A percentile compares a stretch with the other conserved stretches of the same genome.
Conservation (phyloP, 2,113 vertebrate species). For the Forbesichthys papilliferus region DNA sequence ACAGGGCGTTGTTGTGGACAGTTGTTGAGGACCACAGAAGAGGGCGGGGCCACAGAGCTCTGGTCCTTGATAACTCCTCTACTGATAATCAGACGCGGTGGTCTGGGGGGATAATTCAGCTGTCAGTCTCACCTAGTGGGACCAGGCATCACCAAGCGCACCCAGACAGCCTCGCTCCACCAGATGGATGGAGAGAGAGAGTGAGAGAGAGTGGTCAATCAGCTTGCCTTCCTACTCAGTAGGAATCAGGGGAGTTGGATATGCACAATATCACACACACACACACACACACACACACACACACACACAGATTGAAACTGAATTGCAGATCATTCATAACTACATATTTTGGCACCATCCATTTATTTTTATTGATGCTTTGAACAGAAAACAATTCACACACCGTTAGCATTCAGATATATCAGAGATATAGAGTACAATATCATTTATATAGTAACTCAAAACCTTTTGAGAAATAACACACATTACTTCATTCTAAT, state of each 20-base stretch:
- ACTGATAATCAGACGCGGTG: constrained; percentile 96
- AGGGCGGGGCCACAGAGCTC: constrained; percentile 74
- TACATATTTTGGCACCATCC: too few species aligned
- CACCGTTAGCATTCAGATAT: too few species aligned
- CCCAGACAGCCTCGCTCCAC: constrained; percentile 95
- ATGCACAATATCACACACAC: constrained; percentile 29
- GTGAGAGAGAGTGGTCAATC: constrained; percentile 15
- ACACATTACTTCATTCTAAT: background rate
- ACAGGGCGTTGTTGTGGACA: constrained; percentile 86
- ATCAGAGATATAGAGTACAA: too few species aligned
- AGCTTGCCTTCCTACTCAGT: constrained; percentile 1
- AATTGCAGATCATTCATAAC: too few species aligned
- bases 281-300: background rate
- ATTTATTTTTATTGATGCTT: too few species aligned
- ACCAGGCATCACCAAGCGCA: constrained; percentile 82
- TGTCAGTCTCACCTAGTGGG: constrained; percentile 92
- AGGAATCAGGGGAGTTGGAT: constrained; percentile 4
- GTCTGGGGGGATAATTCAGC: constrained; percentile 98
- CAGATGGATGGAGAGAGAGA: constrained; percentile 36
- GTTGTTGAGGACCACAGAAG: constrained; percentile 68
- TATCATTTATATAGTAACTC: background rate
- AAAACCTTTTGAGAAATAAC: background rate
- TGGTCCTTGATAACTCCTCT: constrained; percentile 96
- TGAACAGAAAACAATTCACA: too few species aligned
- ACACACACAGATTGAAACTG: too few species aligned